phyloP scores from a whole-genome alignment of 2,888 invertebrate genomes.

The Drosophila parthenogenetica region DNA sequence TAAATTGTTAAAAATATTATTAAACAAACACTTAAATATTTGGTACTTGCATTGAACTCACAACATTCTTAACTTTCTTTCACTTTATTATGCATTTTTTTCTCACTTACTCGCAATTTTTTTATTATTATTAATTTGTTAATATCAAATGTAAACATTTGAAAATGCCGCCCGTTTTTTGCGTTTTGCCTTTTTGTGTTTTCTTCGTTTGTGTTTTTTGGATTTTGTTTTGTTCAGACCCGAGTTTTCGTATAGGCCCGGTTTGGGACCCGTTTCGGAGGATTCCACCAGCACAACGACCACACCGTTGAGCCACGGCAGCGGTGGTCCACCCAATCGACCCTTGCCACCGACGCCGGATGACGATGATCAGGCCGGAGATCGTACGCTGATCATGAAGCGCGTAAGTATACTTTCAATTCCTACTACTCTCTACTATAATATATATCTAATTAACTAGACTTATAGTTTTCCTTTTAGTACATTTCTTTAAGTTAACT shows the following conservation, averaged over 20 bases:
- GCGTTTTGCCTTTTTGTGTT: slow-evolving; percentile 56
- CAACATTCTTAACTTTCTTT: slow-evolving; percentile 48
- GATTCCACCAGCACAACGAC: slow-evolving; percentile 83
- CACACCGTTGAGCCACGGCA: slow-evolving; percentile 83
- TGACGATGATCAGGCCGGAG: slow-evolving; percentile 93
- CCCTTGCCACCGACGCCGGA: slow-evolving; percentile 98
- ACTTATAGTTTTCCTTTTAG: slow-evolving; percentile 52
- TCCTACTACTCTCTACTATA: slow-evolving; percentile 5
- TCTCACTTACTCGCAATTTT: slow-evolving; percentile 17
- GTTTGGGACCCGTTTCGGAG: slow-evolving; percentile 88
- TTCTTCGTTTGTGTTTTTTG: slow-evolving; percentile 45
- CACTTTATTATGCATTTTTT: slow-evolving; percentile 30
- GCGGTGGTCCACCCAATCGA: slow-evolving; percentile 93
- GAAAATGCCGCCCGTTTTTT: slow-evolving; percentile 53
- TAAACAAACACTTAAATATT: slow-evolving; percentile 3
- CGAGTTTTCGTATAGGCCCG: slow-evolving; percentile 93
- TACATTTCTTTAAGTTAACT: slow-evolving; percentile 46
- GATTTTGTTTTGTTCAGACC: slow-evolving; percentile 87
- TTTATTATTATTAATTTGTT: slow-evolving; percentile 21
- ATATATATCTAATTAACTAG: slow-evolving; percentile 14
- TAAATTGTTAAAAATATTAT: neutral
- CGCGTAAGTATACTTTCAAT: slow-evolving; percentile 89
- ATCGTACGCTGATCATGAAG: slow-evolving; percentile 96
- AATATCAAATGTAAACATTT: slow-evolving; percentile 11
- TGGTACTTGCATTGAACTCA: slow-evolving; percentile 24